Base-by-base conservation (phyloP, 23 tunicate genomes). In the Halocynthia roretzi region DNA sequence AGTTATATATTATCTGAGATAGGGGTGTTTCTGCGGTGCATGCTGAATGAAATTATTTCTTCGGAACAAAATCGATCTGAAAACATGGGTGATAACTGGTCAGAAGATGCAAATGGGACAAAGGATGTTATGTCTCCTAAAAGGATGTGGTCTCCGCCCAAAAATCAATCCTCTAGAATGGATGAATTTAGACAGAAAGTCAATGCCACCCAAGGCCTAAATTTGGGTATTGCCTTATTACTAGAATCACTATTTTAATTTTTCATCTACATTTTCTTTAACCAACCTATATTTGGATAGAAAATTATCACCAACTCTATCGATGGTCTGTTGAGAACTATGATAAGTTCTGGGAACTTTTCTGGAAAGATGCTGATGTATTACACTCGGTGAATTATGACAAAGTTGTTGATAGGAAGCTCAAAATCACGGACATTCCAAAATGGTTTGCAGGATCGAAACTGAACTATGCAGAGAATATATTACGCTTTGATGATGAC, bases 381-480 rank as follows among this genome's bases (percentile, higher is more conserved):
- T 75, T 80, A 8, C 58, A 14, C 61, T 80, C 96, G 0, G 54
- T 80, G 51, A 15, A 18, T 12, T 84, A 54, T 52, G 72, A 69
- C 18, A 23, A 76, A 54, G 96, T 89, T 53, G 96, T 89, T 49
- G 96, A 89, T 76, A 62, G 11, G 15, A 75, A 40, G 10, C 49
- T 61, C 50, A 18, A 78, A 55, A 89, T 89, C 53, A 64, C 56
- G 5, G 83, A 84, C 56, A 76, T 66, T 62, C 96, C 96, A 15
- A 75, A 89, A 76, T 89, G 96, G 96, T 89, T 89, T 70, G 15
- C 17, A 10, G 96, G 89, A 53, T 88, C 96, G 8, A 54, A 53
- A 56, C 23, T 89, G 56, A 89, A 89, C 52, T 89, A 89, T 84
- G 96, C 96, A 12, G 96, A 89, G 67, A 89, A 89, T 63, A 68